Evolutionary conservation across 2,888 invertebrate species (phyloP).

Genomic region (Ganaspis brasiliensis): DNA sequence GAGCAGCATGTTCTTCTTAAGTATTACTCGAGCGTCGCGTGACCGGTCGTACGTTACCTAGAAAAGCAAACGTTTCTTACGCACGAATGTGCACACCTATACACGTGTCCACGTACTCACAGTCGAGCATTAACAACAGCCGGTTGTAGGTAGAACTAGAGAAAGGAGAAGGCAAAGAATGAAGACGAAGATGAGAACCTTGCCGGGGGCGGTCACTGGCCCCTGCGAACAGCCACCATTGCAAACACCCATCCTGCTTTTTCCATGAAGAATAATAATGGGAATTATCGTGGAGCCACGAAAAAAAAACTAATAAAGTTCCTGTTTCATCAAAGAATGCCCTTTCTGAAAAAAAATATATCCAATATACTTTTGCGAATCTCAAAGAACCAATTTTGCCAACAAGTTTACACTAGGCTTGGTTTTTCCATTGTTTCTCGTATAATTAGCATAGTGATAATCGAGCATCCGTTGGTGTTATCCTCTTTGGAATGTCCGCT

Average conservation of each 20-base stretch:
- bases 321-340: constrained; percentile 36
- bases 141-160: constrained; percentile 34
- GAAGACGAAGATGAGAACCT: constrained; percentile 68
- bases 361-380: no score
- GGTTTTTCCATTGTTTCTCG: constrained; percentile 5
- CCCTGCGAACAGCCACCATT: constrained; percentile 62
- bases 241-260: constrained; percentile 1
- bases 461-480: background rate
- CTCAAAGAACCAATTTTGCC: no score
- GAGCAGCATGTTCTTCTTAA: constrained; percentile 3
- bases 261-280: constrained; percentile 67
- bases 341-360: no score
- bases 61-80: constrained; percentile 46
- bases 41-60: constrained; percentile 44
- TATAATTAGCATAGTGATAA: constrained; percentile 20
- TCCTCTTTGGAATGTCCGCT: constrained; percentile 13
- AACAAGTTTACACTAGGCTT: background rate
- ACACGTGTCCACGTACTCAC: constrained; percentile 41
- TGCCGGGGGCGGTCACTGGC: constrained; percentile 80
- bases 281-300: constrained; percentile 62
- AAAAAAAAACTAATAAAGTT: constrained; percentile 54
- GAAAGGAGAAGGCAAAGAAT: constrained; percentile 43
- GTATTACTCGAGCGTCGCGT: constrained; percentile 36
- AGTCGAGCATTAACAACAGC: constrained; percentile 31
- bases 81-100: constrained; percentile 35